These are phyloP conservation scores for Cecropterus lyciades DNA, from an alignment of 1,140 invertebrate genomes.

Conservation along the genomic window DNA sequence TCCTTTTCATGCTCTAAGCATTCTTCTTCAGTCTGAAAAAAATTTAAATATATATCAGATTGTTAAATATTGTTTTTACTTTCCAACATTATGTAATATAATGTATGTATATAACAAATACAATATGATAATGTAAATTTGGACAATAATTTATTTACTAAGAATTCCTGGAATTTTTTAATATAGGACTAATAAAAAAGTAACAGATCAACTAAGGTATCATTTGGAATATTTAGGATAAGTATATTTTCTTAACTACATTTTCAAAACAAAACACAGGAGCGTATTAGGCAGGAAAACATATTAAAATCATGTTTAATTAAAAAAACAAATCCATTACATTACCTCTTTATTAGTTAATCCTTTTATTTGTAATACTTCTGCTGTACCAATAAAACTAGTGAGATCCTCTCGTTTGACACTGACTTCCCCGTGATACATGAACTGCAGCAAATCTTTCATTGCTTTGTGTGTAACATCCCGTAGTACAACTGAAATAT, in stretches of 20 bases:
- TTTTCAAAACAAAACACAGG: too few species aligned
- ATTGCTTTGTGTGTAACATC: slow-evolving; percentile 88
- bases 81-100: too few species aligned
- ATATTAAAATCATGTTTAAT: too few species aligned
- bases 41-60: slow-evolving; percentile 12
- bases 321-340: too few species aligned
- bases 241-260: too few species aligned
- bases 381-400: slow-evolving; percentile 90
- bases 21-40: slow-evolving; percentile 78
- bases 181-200: too few species aligned
- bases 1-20: slow-evolving; percentile 65
- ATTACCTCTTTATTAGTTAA: slow-evolving; percentile 85
- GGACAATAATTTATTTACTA: not conserved
- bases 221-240: too few species aligned
- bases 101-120: too few species aligned
- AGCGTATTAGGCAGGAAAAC: too few species aligned
- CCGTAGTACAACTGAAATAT: slow-evolving; percentile 87
- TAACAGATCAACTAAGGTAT: too few species aligned
- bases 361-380: slow-evolving; percentile 91
- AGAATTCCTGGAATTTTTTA: too few species aligned
- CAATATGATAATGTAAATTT: too few species aligned
- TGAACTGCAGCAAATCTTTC: slow-evolving; percentile 89
- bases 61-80: not conserved
- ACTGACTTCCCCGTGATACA: slow-evolving; percentile 92
- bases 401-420: slow-evolving; percentile 90